Conservation (phyloP, 2,113 vertebrate genomes). For the Progne subis region DNA sequence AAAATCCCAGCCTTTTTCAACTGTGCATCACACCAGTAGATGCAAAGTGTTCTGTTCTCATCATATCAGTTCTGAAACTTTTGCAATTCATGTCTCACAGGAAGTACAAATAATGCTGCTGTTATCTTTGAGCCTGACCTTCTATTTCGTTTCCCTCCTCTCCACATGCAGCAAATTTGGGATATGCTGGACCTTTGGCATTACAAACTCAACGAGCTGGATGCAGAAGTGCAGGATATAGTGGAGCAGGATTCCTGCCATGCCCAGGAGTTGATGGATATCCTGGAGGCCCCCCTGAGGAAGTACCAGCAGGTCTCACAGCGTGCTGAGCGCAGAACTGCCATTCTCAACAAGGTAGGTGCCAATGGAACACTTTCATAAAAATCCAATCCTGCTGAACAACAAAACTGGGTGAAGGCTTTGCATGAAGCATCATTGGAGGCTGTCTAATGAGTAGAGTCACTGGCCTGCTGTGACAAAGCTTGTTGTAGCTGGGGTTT, state of each 20-base stretch:
- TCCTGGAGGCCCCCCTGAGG: conserved; percentile 80
- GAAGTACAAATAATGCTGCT: background rate
- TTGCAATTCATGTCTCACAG: background rate
- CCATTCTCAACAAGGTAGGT: conserved; percentile 87
- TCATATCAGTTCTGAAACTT: background rate
- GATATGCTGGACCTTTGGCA: conserved; percentile 89
- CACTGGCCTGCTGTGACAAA: background rate
- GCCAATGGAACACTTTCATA: background rate
- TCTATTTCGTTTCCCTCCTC: background rate
- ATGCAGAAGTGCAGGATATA: conserved; percentile 87
- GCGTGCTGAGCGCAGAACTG: conserved; percentile 84
- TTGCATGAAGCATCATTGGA: background rate
- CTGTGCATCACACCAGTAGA: background rate
- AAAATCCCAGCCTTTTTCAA: background rate
- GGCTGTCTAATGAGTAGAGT: background rate
- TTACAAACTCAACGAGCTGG: conserved; percentile 82
- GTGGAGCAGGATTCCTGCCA: conserved; percentile 84
- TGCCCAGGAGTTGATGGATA: conserved; percentile 79
- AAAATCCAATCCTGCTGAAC: rapidly evolving
- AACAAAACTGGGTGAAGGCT: background rate
- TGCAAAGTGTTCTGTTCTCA: background rate
- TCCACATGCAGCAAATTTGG: conserved; percentile 82
- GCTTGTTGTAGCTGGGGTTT: background rate
- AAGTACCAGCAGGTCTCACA: conserved; percentile 83
- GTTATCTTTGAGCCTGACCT: background rate